These are phyloP conservation scores for Sitta carolinensis DNA, from an alignment of 2,797 vertebrate species.

Conservation along the genomic window DNA sequence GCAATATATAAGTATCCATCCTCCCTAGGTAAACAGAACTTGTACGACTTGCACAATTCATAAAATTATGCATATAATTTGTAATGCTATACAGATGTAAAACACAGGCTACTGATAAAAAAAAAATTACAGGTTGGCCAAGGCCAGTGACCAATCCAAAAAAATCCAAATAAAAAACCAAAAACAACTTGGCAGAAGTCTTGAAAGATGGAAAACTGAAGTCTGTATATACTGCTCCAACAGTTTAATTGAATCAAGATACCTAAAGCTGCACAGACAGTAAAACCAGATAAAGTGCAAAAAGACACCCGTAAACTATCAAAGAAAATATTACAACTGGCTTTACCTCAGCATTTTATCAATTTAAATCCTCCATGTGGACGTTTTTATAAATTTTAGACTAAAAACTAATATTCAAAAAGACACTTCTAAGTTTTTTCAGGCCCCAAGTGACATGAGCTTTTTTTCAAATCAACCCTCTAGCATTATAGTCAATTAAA, in stretches of 20 bases:
- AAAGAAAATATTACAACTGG: not conserved
- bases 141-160: not conserved
- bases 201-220: not conserved
- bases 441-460: not conserved
- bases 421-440: not conserved
- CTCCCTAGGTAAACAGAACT: not conserved
- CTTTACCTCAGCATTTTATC: not conserved
- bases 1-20: not conserved
- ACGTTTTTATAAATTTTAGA: not conserved
- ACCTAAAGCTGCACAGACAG: not conserved
- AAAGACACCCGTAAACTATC: not conserved
- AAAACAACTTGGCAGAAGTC: not conserved
- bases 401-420: not conserved
- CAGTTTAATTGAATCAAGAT: not conserved
- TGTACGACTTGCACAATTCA: not conserved
- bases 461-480: slow-evolving; percentile 3
- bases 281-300: not conserved
- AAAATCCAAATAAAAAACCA: not conserved
- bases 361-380: not conserved
- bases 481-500: not conserved
- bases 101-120: not conserved
- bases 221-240: not conserved
- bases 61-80: not conserved
- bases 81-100: not conserved
- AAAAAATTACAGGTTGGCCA: not conserved